Conservation (phyloP, 1,140 invertebrate species). For the Leptinotarsa texana region DNA sequence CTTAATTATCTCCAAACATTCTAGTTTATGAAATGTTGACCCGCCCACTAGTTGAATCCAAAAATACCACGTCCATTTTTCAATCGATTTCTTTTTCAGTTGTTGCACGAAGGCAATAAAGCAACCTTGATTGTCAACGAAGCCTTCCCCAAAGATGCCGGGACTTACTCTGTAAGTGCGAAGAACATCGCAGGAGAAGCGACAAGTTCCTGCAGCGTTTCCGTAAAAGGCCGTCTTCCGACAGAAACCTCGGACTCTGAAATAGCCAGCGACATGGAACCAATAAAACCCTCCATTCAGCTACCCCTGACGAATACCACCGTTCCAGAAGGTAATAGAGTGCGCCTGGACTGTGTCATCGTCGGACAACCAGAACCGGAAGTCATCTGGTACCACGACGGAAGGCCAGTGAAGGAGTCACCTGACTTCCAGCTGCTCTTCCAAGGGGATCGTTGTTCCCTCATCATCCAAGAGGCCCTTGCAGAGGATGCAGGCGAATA, state of each 20-base stretch:
- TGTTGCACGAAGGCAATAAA: slow-evolving; percentile 63
- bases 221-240: slow-evolving; percentile 70
- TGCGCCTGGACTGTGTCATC: slow-evolving; percentile 79
- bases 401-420: slow-evolving; percentile 81
- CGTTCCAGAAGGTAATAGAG: slow-evolving; percentile 72
- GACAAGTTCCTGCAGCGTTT: slow-evolving; percentile 66
- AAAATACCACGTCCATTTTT: background rate
- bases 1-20: background rate
- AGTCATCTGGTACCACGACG: slow-evolving; percentile 88
- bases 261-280: slow-evolving; percentile 70
- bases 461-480: slow-evolving; percentile 75
- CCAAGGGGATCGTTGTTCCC: slow-evolving; percentile 78
- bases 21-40: background rate
- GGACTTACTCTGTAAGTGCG: slow-evolving; percentile 67
- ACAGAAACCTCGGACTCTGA: slow-evolving; percentile 77
- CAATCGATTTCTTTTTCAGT: slow-evolving; percentile 53
- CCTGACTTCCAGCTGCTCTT: slow-evolving; percentile 79
- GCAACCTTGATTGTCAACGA: slow-evolving; percentile 69
- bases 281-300: slow-evolving; percentile 73
- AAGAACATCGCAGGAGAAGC: slow-evolving; percentile 69
- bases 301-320: slow-evolving; percentile 70
- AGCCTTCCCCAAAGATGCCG: slow-evolving; percentile 73
- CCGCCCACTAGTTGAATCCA: slow-evolving; percentile 2
- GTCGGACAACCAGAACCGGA: slow-evolving; percentile 84
- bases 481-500: slow-evolving; percentile 78